Percentiles rank a stretch among this genome's conserved stretches.
Evolutionary conservation across 2,113 vertebrate genomes (phyloP).

Genomic region (Chaetodon auriga): DNA sequence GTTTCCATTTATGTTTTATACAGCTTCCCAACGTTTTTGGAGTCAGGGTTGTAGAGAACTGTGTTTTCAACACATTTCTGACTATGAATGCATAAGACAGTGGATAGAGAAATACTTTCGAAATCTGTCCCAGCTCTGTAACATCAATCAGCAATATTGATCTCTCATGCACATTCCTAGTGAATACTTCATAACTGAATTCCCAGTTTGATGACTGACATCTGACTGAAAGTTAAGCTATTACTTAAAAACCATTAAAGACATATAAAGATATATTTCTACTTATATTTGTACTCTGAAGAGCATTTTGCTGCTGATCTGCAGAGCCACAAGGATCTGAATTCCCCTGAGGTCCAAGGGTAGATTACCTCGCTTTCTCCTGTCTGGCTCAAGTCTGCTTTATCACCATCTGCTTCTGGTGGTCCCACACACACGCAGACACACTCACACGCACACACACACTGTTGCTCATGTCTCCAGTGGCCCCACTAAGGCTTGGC

Average conservation of each 20-base stretch:
- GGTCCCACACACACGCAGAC: constrained; percentile 1
- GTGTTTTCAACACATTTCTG: background rate
- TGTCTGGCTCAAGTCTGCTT: constrained; percentile 48
- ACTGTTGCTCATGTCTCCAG: constrained; percentile 41
- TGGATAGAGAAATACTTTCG: background rate
- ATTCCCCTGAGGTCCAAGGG: constrained; percentile 28
- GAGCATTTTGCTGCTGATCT: constrained; percentile 29
- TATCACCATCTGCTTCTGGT: constrained; percentile 67
- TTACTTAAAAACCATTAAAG: background rate
- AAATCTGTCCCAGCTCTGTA: background rate
- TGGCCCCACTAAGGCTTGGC: constrained; percentile 39
- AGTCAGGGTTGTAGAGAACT: background rate
- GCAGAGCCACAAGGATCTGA: constrained; percentile 3
- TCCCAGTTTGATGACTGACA: background rate
- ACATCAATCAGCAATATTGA: background rate
- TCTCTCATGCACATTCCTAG: background rate
- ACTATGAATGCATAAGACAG: background rate
- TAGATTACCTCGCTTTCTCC: constrained; percentile 52
- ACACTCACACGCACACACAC: constrained; percentile 2
- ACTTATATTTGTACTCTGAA: background rate
- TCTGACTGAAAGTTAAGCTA: background rate
- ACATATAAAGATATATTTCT: no score
- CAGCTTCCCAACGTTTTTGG: no score
- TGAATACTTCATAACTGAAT: background rate
- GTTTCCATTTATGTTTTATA: no score